Base-by-base conservation (phyloP, 2,113 vertebrate genomes). In the Malurus cyaneus region DNA sequence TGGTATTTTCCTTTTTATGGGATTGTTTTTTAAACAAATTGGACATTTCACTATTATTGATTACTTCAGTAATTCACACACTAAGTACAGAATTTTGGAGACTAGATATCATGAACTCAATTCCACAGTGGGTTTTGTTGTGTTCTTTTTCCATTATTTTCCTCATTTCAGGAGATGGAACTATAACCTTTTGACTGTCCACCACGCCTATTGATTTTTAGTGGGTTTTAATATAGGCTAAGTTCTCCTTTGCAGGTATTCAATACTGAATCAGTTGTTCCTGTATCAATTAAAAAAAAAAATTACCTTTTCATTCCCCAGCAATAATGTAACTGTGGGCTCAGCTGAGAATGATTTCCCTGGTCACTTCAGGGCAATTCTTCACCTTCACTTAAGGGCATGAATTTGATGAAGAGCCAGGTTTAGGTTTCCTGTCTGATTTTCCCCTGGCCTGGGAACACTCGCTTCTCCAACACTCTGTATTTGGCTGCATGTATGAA, bases 351-450 rank as follows among this genome's bases (percentile, higher is more conserved):
- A 47, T 29, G 18, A 29, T 29, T 62, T 24, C 15, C 18, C 12
- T 5, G 5, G 18, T 47, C 11, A 12, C 8, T 41, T n/a, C 47
- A 47, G 47, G 28, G 23, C 0, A 0, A 69, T 69, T 61, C n/a
- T 61, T 69, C 44, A 67, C 25, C 36, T 67, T 60, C 39, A 16
- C 52, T 61, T 47, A 47, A 61, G 39, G 54, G 16, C 47, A 24
- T 53, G n/a, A 20, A 18, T 32, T 46, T 86, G 46, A 39, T 69
- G 56, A 47, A n/a, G 47, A 70, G 6, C 12, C 0, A 0, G 12
- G 18, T 53, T 78, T 47, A n/a, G 10, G 14, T 29, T 29, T 41
- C 12, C 41, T 67, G 25, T 52, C n/a, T 54, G 28, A 47, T 61
- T 62, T 69, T 28, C 12, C 15, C 12, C 28, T 6, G 18, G 15